These are phyloP conservation scores for Vulpes ferrilata DNA, from an alignment of 2,113 vertebrate species.

Conservation along the genomic window DNA sequence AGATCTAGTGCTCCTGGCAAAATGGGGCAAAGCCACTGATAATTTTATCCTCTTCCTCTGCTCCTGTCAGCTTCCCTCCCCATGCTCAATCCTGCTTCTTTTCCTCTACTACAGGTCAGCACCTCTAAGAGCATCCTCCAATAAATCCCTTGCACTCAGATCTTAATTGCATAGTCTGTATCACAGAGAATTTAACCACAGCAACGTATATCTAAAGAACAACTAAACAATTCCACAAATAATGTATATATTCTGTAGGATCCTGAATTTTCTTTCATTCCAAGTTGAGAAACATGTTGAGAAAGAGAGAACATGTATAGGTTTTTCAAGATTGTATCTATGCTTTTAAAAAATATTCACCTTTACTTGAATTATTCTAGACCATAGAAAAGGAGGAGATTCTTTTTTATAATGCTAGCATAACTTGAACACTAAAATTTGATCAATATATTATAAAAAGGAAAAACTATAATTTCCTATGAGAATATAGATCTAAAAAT, in stretches of 20 bases:
- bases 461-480: not conserved
- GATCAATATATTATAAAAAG: conserved; percentile 36
- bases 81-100: not conserved
- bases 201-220: not conserved
- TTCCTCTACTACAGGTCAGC: not conserved
- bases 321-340: not conserved
- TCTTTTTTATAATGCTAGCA: conserved; percentile 19
- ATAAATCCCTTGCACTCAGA: not conserved
- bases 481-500: conserved; percentile 45
- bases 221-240: not conserved
- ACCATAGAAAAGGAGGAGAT: not conserved
- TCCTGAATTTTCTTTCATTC: not conserved
- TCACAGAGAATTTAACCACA: not conserved
- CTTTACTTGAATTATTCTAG: conserved; percentile 20
- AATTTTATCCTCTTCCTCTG: not conserved
- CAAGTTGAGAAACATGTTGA: not conserved
- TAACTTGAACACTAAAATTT: conserved; percentile 56
- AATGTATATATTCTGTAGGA: not conserved
- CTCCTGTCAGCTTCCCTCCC: not conserved
- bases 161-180: not conserved
- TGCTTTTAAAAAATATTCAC: conserved; percentile 1
- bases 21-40: not conserved
- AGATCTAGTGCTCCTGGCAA: not conserved
- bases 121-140: not conserved
- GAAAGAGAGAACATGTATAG: not conserved